Percentiles rank a stretch among this genome's conserved stretches.
Evolutionary conservation across 1,140 invertebrate species (phyloP).

Genomic region (Danaus melanippus): DNA sequence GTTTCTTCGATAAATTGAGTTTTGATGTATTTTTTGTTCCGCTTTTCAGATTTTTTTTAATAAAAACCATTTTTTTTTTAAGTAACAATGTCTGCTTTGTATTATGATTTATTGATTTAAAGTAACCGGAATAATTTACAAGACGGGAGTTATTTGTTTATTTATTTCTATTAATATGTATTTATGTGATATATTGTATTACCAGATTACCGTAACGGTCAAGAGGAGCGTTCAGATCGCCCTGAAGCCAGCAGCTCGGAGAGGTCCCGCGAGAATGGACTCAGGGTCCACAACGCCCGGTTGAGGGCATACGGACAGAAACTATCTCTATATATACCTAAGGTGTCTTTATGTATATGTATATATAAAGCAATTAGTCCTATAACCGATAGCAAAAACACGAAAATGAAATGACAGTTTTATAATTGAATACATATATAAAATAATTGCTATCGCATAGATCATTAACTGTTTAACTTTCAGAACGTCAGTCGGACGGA

Average conservation of each 20-base stretch:
- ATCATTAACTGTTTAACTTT: constrained; percentile 7
- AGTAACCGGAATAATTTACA: background rate
- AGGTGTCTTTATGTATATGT: constrained; percentile 32
- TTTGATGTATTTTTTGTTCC: too few species aligned
- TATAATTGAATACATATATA: too few species aligned
- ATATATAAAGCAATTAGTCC: too few species aligned
- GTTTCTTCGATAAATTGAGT: too few species aligned
- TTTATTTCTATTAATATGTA: constrained; percentile 3
- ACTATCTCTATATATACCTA: constrained; percentile 65
- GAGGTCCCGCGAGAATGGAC: constrained; percentile 33
- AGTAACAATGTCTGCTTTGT: background rate
- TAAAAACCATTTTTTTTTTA: background rate
- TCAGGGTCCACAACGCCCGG: constrained; percentile 45
- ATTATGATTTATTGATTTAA: background rate
- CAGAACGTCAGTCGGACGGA: constrained; percentile 41
- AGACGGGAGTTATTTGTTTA: background rate
- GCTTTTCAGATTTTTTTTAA: too few species aligned
- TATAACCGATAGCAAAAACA: too few species aligned
- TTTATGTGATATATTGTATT: constrained; percentile 3
- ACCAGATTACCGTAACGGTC: constrained; percentile 41
- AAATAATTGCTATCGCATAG: background rate
- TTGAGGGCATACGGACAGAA: constrained; percentile 56
- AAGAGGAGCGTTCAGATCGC: constrained; percentile 10
- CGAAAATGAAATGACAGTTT: too few species aligned
- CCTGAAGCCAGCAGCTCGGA: constrained; percentile 26